Evolutionary conservation across 2,113 vertebrate genomes (phyloP), one percentile per base, ranked within the genome.

Genomic region (Pipa parva): DNA sequence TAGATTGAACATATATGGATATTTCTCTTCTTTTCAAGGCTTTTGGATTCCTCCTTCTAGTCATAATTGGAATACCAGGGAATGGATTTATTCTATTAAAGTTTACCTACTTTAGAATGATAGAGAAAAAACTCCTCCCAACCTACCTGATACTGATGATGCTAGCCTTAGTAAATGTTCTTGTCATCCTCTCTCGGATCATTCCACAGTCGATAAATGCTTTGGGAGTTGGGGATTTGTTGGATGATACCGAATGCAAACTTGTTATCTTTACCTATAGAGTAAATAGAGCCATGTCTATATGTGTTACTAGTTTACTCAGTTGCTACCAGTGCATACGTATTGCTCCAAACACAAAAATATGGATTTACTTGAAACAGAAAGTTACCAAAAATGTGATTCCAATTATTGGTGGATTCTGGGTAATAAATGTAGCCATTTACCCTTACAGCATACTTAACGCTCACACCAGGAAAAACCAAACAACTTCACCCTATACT

Each of bases 171-270:
- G 67, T 74, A 3, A 74, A 74, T 18, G 39, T 74, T 3, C 13
- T 64, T 4, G 72, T 74, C 3, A 69, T 71, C 8, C 48, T 74
- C 31, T 63, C 57, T 11, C 59, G 63, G 28, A 61, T 66, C 5
- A 28, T 74, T 20, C 72, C 72, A 1, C 65, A 74, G 52, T 49
- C 72, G 17, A 59, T 69, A 17, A 42, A 63, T n/a, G 57, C 72
- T 8, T 49, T 74, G 7, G 72, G 64, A 28, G 26, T 69, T 18
- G 36, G 66, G 22, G 56, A 73, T 7, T 49, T 73, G 20, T 71
- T 74, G 21, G 63, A 71, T 54, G 72, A 74, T 33, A 28, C 31
- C 22, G 72, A 69, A 10, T 74, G 73, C 20, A 74, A 74, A 48
- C 11, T 66, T n/a, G 22, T 74, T 28, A 66, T 63, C 10, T 74